phyloP scores from a whole-genome alignment of 37 sponge, comb jelly and placozoan genomes.

The Ephydatia muelleri region DNA sequence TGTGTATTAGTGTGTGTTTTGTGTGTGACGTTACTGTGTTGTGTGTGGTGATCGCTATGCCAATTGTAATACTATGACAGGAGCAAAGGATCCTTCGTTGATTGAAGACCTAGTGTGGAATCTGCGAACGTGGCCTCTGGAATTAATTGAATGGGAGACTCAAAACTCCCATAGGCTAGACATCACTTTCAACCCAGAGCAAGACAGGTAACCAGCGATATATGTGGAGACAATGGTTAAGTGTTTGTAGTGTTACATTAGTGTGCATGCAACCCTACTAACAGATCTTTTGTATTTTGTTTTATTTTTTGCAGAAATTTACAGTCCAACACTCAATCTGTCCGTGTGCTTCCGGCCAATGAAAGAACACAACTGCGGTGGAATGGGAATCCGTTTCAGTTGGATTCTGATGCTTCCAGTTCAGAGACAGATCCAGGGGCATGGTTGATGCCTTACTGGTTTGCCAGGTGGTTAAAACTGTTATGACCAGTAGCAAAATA shows the following conservation, averaged over 20 bases:
- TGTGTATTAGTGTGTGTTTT: not conserved
- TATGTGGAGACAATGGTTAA: not conserved
- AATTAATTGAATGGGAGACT: slow-evolving; percentile 71
- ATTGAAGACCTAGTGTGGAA: slow-evolving; percentile 76
- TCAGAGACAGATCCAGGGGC: slow-evolving; percentile 83
- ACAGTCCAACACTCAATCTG: slow-evolving; percentile 46
- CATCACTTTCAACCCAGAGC: slow-evolving; percentile 66
- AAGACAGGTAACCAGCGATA: slow-evolving; percentile 55
- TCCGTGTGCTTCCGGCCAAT: slow-evolving; percentile 68
- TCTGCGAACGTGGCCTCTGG: slow-evolving; percentile 80
- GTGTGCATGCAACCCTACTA: no score
- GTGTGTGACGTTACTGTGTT: not conserved
- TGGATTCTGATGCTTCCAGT: slow-evolving; percentile 55
- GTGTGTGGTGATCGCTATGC: not conserved
- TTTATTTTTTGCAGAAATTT: not conserved
- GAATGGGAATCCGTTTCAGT: slow-evolving; percentile 73
- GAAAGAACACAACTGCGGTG: slow-evolving; percentile 79
- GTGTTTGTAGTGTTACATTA: slow-evolving; percentile 12
- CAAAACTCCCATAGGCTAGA: slow-evolving; percentile 80
- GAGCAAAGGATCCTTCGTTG: slow-evolving; percentile 7
- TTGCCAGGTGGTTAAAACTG: slow-evolving; percentile 70
- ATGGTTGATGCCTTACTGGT: slow-evolving; percentile 84
- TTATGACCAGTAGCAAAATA: slow-evolving; percentile 15
- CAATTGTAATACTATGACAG: not conserved
- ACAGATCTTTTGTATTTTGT: no score